These are phyloP conservation scores for Drosophila pullipes DNA, from an alignment of 2,888 invertebrate genomes.

Conservation along the genomic window DNA sequence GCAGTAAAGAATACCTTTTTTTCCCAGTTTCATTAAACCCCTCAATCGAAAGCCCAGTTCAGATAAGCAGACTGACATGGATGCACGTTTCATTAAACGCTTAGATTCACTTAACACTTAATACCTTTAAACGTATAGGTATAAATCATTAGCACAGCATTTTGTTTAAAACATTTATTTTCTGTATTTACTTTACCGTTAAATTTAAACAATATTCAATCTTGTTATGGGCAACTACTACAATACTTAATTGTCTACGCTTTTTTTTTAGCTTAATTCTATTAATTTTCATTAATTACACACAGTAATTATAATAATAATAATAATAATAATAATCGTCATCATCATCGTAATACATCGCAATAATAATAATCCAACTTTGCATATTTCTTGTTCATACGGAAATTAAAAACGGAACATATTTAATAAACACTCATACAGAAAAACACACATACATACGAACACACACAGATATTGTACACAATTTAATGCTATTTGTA, in stretches of 20 bases:
- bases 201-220: constrained; percentile 77
- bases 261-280: constrained; percentile 56
- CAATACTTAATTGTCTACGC: constrained; percentile 72
- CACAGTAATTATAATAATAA: constrained; percentile 68
- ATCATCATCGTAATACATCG: constrained; percentile 54
- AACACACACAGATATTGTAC: constrained; percentile 32
- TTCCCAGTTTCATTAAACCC: not conserved
- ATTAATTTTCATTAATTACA: constrained; percentile 77
- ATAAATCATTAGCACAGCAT: not conserved
- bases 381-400: constrained; percentile 72
- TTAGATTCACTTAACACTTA: not conserved
- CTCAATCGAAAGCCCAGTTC: not conserved
- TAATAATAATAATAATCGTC: constrained; percentile 34
- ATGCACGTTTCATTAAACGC: too few species aligned
- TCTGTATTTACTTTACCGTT: constrained; percentile 71
- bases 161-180: constrained; percentile 81
- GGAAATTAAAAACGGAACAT: constrained; percentile 72
- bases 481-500: constrained; percentile 71
- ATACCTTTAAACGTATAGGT: not conserved
- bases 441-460: constrained; percentile 20
- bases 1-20: not conserved
- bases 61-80: too few species aligned
- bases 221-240: constrained; percentile 77
- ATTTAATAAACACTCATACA: constrained; percentile 32
- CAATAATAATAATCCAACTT: constrained; percentile 68